These are phyloP conservation scores for Neodiprion fabricii DNA, from an alignment of 1,140 invertebrate species.

Conservation along the genomic window DNA sequence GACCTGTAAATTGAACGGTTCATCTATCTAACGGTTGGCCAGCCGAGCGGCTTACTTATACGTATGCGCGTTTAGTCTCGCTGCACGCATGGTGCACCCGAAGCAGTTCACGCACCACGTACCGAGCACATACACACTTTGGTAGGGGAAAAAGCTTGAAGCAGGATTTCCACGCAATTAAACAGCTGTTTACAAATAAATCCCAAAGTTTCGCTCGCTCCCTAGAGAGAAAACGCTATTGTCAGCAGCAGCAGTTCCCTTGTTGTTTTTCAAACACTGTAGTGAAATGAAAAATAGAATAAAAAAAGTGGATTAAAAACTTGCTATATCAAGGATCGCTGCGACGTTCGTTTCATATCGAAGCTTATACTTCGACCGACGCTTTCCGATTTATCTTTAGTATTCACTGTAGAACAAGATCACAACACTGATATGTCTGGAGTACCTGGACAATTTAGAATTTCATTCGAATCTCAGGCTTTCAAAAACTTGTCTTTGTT, in stretches of 20 bases:
- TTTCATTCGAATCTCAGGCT: too few relatives aligned
- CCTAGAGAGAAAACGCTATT: neutral
- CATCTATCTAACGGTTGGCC: neutral
- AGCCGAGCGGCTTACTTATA: neutral
- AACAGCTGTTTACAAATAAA: conserved; percentile 20
- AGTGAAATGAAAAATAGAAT: neutral
- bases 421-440: too few relatives aligned
- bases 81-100: neutral
- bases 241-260: neutral
- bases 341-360: too few relatives aligned
- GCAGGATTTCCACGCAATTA: conserved; percentile 18
- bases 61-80: neutral
- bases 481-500: too few relatives aligned
- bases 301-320: neutral
- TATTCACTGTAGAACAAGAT: too few relatives aligned
- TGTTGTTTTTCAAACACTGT: neutral
- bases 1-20: neutral
- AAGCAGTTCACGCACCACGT: neutral
- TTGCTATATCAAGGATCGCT: too few relatives aligned
- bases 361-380: too few relatives aligned
- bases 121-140: neutral
- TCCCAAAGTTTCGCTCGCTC: conserved; percentile 12
- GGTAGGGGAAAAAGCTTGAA: neutral
- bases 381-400: too few relatives aligned
- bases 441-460: too few relatives aligned